Evolutionary conservation across 2,113 vertebrate genomes (phyloP), one percentile per base, ranked within the genome.

Genomic region (Ceuthmochares aereus): DNA sequence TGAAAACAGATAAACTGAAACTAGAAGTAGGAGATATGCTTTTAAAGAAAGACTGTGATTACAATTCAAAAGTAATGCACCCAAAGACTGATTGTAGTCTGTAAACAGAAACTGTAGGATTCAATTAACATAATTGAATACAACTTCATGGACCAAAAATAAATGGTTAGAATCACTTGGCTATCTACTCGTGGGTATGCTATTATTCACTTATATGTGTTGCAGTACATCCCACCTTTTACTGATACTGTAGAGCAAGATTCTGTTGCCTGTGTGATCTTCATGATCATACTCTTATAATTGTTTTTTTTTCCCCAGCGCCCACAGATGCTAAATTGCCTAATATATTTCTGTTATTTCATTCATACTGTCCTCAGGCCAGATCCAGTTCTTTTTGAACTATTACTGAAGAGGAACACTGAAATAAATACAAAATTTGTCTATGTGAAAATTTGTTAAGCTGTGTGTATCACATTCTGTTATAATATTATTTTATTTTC

Each of bases 161-260:
- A 32, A 25, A 49, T 1, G 1, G n/a, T 12, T 58, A 23, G 1
- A 34, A 21, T 17, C 6, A 40, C 10, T 54, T 77, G 25, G 2
- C 8, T 49, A 7, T 54, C 45, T 74, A 34, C 2, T 2, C 7
- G 13, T 40, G 2, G 2, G 0, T 43, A 45, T 63, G 5, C 19
- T 25, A 70, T 49, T 25, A 70, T 49, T 89, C 36, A 45, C 7
- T 10, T 68, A n/a, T 8, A 26, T 55, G 36, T 30, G 7, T 43
- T 64, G 4, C 11, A 26, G 8, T 16, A 6, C 8, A 60, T 51
- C 14, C 23, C 15, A 2, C 5, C 27, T 81, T 70, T 68, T 72
- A 49, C 25, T 21, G 6, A 5, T 37, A 16, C 26, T 60, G 8
- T 29, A 62, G 26, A 88, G 19, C 6, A 72, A 10, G 2, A 17